Conservation (phyloP, 1,140 invertebrate genomes). For the Carcinoscorpius rotundicauda region DNA sequence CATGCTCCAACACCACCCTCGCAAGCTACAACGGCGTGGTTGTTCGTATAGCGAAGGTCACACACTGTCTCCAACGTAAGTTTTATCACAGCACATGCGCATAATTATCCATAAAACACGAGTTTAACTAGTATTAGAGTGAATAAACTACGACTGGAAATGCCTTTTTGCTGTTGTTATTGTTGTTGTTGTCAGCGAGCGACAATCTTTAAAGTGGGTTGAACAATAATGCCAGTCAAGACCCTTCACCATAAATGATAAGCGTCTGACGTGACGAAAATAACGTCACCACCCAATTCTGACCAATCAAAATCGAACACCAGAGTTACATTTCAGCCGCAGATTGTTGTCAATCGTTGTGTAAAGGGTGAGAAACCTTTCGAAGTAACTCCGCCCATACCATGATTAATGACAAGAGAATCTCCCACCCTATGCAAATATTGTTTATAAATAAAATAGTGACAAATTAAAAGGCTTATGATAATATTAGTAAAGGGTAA, state of each 20-base stretch:
- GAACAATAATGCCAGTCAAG: conserved; percentile 30
- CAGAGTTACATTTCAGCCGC: conserved; percentile 15
- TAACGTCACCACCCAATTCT: conserved; percentile 12
- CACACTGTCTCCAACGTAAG: conserved; percentile 9
- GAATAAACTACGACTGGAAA: conserved; percentile 23
- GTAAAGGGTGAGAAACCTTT: conserved; percentile 9
- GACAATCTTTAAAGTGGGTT: conserved; percentile 27
- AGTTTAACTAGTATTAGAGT: conserved; percentile 22
- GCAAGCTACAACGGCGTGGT: background rate
- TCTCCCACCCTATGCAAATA: conserved; percentile 7
- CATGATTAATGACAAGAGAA: conserved; percentile 21
- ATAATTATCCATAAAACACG: conserved; percentile 22
- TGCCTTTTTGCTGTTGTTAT: conserved; percentile 23
- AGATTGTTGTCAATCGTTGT: conserved; percentile 22
- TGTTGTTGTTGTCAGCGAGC: conserved; percentile 24
- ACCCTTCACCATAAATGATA: conserved; percentile 28
- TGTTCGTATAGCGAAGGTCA: too few species aligned
- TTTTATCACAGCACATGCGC: conserved; percentile 16
- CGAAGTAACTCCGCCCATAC: conserved; percentile 17
- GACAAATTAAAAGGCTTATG: too few species aligned
- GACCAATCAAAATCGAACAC: conserved; percentile 11
- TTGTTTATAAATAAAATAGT: too few species aligned
- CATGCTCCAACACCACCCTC: conserved; percentile 22
- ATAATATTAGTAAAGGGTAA: too few species aligned
- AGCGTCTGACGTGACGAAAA: conserved; percentile 21